Percentiles rank a stretch among this genome's conserved stretches.
Evolutionary conservation across 1,140 invertebrate genomes (phyloP).

Genomic region (Bombus confusus): DNA sequence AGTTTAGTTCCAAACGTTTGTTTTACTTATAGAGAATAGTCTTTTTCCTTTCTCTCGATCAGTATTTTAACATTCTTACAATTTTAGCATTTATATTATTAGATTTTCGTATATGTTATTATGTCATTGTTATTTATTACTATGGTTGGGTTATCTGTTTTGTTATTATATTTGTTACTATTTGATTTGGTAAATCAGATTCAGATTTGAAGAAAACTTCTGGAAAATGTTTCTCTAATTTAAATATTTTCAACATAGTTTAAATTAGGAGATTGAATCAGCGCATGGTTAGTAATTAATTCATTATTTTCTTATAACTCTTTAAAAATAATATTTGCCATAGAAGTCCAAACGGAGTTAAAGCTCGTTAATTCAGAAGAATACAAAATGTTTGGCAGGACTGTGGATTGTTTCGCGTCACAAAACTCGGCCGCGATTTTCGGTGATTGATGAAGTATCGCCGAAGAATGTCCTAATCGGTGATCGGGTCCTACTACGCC

Average conservation of each 20-base stretch:
- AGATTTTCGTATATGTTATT: neutral
- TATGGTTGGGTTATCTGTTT: neutral
- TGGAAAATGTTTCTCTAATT: neutral
- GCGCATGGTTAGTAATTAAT: no score
- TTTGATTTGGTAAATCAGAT: neutral
- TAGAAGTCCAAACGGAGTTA: neutral
- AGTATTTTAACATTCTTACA: neutral
- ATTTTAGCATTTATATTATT: neutral
- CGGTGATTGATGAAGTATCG: slow-evolving; percentile 74
- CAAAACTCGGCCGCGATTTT: slow-evolving; percentile 62
- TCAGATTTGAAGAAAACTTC: neutral
- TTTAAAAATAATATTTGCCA: neutral
- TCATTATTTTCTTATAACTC: neutral
- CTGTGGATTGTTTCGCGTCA: slow-evolving; percentile 48
- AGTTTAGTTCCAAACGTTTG: neutral
- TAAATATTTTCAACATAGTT: neutral
- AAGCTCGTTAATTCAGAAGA: neutral
- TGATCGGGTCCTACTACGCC: slow-evolving; percentile 69
- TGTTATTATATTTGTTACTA: neutral
- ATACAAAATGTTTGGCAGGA: neutral
- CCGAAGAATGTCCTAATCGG: slow-evolving; percentile 74
- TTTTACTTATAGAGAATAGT: neutral
- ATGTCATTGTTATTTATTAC: no score
- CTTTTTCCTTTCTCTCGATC: neutral
- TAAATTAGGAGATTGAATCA: neutral